phyloP scores from a whole-genome alignment of 2,113 vertebrate species.

The Lagopus muta region DNA sequence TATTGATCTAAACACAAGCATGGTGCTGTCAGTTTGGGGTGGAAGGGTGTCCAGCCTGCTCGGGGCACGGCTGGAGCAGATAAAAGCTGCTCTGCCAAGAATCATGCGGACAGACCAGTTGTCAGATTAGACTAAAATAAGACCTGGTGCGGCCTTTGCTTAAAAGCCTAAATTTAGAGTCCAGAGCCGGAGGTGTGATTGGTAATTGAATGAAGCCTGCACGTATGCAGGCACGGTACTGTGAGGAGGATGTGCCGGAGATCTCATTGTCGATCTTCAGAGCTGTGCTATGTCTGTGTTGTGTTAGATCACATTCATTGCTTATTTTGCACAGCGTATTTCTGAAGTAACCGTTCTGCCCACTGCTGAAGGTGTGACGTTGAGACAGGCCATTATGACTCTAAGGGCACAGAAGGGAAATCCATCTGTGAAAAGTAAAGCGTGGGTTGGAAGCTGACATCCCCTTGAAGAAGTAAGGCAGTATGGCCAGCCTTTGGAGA shows the following conservation, averaged over 20 bases:
- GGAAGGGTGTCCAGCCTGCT: not conserved
- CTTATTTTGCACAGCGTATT: not conserved
- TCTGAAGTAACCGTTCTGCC: not conserved
- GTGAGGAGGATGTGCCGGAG: not conserved
- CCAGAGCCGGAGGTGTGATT: not conserved
- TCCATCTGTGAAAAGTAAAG: not conserved
- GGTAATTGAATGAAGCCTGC: not conserved
- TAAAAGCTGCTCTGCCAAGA: not conserved
- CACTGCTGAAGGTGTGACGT: fast-evolving
- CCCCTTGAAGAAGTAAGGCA: not conserved
- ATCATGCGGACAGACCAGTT: not conserved
- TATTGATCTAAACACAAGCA: fast-evolving
- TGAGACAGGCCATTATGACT: not conserved
- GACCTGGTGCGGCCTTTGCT: not conserved
- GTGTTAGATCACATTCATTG: fast-evolving
- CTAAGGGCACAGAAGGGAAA: not conserved
- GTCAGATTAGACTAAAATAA: not conserved
- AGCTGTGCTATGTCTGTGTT: not conserved
- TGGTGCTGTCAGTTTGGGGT: not conserved
- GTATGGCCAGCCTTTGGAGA: not conserved
- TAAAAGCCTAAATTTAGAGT: not conserved
- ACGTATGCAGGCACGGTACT: fast-evolving
- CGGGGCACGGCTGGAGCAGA: fast-evolving
- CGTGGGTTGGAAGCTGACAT: not conserved
- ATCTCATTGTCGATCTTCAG: not conserved